Evolutionary conservation across 1,140 invertebrate genomes (phyloP), one percentile per base, ranked within the genome.

Genomic region (Nephila pilipes): DNA sequence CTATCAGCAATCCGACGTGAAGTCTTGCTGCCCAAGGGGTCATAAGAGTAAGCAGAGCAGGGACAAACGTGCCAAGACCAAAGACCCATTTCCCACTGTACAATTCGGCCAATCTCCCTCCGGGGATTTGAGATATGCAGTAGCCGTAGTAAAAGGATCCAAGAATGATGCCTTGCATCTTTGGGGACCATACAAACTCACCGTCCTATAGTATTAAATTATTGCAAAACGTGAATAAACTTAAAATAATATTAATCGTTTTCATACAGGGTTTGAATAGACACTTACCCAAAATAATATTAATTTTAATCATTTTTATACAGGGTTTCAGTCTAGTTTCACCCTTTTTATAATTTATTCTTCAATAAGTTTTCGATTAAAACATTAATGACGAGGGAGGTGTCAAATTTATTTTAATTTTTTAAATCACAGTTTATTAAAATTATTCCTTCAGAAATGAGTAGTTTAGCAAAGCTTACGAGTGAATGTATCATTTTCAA

Each of bases 101-200:
- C 55, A 97, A 98, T 5, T 99, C 99, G n/a, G 99, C 99, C 87
- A 99, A 96, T 95, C 99, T 99, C 36, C 99, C 99, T 83, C 99
- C 99, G 55, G 99, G 99, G 58, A 99, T 97, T 96, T 99, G 99
- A 1, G 99, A 99, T 38, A 99, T 96, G 63, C 99, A 96, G 95
- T 99, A 99, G 14, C 99, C 99, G 97, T 98, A 99, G 96, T 99
- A 99, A 95, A 99, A 99, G 0, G 99, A 99, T 36, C 97, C 97
- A 60, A 98, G 96, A 94, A 98, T 97, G 91, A 98, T 95, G 83
- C 97, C 97, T 95, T 98, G 97, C 22, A 97, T 97, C 90, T 96
- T 96, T 95, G 97, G 97, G 94, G 97, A 96, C 98, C 98, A 98
- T 58, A 96, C 96, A 94, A 98, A 98, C 94, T 97, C 88, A 2